Base-by-base conservation (phyloP, 2,888 invertebrate genomes). In the Temnothorax ravouxi region DNA sequence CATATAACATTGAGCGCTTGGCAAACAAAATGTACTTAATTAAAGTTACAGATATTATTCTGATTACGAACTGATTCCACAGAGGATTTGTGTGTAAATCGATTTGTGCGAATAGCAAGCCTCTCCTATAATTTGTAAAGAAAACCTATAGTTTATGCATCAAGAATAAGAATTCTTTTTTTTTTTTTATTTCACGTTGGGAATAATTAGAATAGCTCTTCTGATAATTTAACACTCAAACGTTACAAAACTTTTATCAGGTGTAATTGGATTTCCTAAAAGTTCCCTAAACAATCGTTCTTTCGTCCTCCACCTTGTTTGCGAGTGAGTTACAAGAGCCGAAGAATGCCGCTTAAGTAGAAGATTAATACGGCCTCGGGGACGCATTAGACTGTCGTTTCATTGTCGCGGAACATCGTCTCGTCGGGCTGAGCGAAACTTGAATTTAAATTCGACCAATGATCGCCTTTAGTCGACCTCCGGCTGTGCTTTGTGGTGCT, bases 361-460 rank as follows among this genome's bases (percentile, higher is more conserved):
- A 80, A 80, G 72, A 80, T 80, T 80, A 80, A 80, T 80, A 72
- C 79, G 79, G 52, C 79, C 79, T 80, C 72, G 79, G 34, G 59
- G 72, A 72, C 59, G 72, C 59, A 80, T 80, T 80, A 80, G 72
- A 72, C 56, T 79, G 79, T 41, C 69, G 77, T 79, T 79, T 79
- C 71, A 71, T 72, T 79, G 79, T 79, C 71, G 79, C 79, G 71
- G 47, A 79, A 72, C 59, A 71, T 71, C 34, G 56, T 59, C 56
- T 71, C 44, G 71, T 79, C 56, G 41, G 67, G 41, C n/a, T 54
- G 71, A 71, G 71, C 71, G 21, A 72, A 80, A 80, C 79, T 80
- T 47, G 72, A 80, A 72, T 80, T 80, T 80, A 72, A 80, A 79
- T 79, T 79, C 44, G 79, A 79, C 72, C 79, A 72, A 47, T 71